These are phyloP conservation scores for Ariopsis seemanni DNA, from an alignment of 2,113 vertebrate genomes.

Conservation along the genomic window DNA sequence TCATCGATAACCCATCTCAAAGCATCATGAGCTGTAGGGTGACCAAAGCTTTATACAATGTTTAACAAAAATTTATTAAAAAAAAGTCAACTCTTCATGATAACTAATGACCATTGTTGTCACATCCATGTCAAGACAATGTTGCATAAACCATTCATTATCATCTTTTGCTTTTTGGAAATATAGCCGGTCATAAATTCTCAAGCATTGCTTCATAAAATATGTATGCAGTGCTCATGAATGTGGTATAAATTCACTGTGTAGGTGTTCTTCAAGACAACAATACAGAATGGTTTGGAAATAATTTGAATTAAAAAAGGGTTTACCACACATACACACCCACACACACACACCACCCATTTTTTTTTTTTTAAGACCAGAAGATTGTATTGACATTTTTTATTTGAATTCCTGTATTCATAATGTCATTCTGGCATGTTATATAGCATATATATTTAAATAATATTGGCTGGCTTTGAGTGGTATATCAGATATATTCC, in stretches of 20 bases:
- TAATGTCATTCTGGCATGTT: background rate
- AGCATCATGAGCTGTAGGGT: no score
- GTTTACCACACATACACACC: background rate
- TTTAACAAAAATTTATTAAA: background rate
- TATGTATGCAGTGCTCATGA: background rate
- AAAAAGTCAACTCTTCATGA: background rate
- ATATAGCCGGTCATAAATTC: background rate
- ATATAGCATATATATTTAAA: background rate
- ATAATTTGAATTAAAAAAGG: background rate
- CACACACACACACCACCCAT: no score
- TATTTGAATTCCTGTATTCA: background rate
- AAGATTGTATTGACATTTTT: background rate
- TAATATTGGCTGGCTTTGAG: no score
- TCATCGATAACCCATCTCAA: no score
- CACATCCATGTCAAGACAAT: background rate
- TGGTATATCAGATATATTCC: no score
- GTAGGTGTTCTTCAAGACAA: background rate
- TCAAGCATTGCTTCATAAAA: background rate
- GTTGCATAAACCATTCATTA: background rate
- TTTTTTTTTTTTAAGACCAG: background rate
- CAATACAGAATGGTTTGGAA: background rate
- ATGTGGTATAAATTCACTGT: background rate
- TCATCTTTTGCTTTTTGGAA: background rate
- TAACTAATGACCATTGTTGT: background rate
- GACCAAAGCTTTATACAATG: background rate